Evolutionary conservation across 2,888 invertebrate species (phyloP).

Genomic region (Chelonus formosanus): DNA sequence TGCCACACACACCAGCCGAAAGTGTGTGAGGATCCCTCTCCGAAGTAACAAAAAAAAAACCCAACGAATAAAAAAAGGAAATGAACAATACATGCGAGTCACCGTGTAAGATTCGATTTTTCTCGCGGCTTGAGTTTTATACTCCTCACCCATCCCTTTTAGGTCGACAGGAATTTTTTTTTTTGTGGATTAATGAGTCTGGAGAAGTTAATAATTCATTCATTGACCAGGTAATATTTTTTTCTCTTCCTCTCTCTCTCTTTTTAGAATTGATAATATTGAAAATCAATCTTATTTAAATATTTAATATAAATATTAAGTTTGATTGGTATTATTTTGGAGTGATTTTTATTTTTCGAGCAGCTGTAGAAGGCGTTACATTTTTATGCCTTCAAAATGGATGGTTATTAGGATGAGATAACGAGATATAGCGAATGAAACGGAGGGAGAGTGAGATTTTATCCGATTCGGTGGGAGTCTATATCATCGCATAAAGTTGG

Average conservation of each 20-base stretch:
- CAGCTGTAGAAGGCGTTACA: too few species aligned
- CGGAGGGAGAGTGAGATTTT: constrained; percentile 44
- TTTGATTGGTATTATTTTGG: neutral
- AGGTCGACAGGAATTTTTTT: neutral
- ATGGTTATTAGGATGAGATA: constrained; percentile 9
- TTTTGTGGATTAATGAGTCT: constrained; percentile 20
- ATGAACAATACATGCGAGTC: constrained; percentile 37
- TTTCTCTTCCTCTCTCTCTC: neutral
- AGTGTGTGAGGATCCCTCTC: constrained; percentile 32
- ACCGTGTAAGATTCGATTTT: constrained; percentile 37
- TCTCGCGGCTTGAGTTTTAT: constrained; percentile 7
- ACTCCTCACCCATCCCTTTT: neutral
- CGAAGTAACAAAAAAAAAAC: constrained; percentile 35
- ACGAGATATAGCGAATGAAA: constrained; percentile 18
- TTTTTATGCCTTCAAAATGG: neutral
- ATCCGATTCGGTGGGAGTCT: constrained; percentile 49
- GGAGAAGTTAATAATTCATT: constrained; percentile 15
- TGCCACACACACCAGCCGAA: constrained; percentile 54
- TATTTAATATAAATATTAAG: too few species aligned
- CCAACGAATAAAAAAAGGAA: constrained; percentile 25
- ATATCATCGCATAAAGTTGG: constrained; percentile 32
- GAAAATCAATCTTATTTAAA: too few species aligned
- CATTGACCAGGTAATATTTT: neutral
- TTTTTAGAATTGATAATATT: too few species aligned
- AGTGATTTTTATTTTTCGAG: too few species aligned